Base-by-base conservation (phyloP, 2,797 vertebrate genomes). In the Amphiprion clarkii region DNA sequence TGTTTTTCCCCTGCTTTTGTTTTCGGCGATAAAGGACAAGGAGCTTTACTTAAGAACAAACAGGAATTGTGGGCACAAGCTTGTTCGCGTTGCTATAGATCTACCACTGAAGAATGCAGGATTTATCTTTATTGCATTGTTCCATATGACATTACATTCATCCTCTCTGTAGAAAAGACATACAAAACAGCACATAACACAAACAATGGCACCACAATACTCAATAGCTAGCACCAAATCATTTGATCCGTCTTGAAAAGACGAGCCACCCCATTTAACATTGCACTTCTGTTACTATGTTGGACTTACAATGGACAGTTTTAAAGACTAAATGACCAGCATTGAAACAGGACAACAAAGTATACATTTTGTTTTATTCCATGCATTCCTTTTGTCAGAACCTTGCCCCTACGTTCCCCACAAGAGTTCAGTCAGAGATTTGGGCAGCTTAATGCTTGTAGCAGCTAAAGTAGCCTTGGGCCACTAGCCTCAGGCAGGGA, bases 21-120 rank as follows among this genome's bases (percentile, higher is more conserved):
- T 68, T 78, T 44, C 33, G 74, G 33, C 46, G 70, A 56, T 27
- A 73, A 63, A 64, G 68, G 58, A 51, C 6, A 51, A 52, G 21
- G 66, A 49, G 40, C 54, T 53, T 57, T 48, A 27, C 31, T 53
- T 8, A 23, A 49, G 59, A 23, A 55, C 19, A 59, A 67, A 68
- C 19, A 36, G 57, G 6, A 12, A 46, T 3, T 14, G 25, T 58
- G 6, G 25, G 25, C 40, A n/a, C 36, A 48, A 29, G 74, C 8
- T 29, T 16, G 55, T 39, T 31, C 39, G 48, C 53, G 74, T 51
- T 5, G 3, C 21, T 49, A 49, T 11, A 49, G n/a, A 8, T 21
- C 17, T 21, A 8, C 8, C 6, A 21, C 3, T 42, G 44, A 57
- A 68, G 21, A 68, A 25, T 3, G 9, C 58, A 62, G 31, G 58